phyloP scores from a whole-genome alignment of 2,113 vertebrate species.

The Salminus brasiliensis region DNA sequence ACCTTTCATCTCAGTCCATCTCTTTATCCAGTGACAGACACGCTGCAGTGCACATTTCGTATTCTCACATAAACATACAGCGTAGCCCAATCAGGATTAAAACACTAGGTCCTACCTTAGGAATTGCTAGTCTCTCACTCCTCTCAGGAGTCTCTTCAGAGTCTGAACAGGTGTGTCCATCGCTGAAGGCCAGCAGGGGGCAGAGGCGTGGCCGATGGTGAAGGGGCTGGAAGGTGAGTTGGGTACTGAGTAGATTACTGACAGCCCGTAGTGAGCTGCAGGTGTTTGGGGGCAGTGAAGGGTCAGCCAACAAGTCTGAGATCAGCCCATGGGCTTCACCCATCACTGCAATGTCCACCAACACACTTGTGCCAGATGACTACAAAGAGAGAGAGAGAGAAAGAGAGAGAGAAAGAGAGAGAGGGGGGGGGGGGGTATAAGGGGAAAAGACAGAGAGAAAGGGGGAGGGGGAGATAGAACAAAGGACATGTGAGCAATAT shows the following conservation, averaged over 20 bases:
- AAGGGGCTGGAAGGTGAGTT: slow-evolving; percentile 92
- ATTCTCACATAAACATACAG: not conserved
- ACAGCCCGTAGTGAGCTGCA: slow-evolving; percentile 92
- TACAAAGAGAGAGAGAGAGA: slow-evolving; percentile 60
- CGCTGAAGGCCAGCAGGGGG: slow-evolving; percentile 81
- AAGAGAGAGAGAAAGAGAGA: slow-evolving; percentile 1
- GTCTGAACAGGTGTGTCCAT: slow-evolving; percentile 89
- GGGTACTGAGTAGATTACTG: slow-evolving; percentile 93
- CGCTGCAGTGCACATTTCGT: not conserved
- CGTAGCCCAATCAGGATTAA: not conserved
- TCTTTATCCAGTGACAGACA: not conserved
- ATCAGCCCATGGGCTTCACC: slow-evolving; percentile 97
- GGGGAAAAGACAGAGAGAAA: not conserved
- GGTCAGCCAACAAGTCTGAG: slow-evolving; percentile 92
- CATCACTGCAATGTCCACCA: slow-evolving; percentile 97
- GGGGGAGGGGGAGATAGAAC: not conserved
- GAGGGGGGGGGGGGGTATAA: not conserved
- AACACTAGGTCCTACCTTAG: slow-evolving; percentile 80
- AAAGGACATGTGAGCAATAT: slow-evolving; percentile 8
- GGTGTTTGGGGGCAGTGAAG: slow-evolving; percentile 90
- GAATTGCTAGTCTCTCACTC: slow-evolving; percentile 89
- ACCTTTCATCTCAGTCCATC: too few species aligned
- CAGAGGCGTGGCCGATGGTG: slow-evolving; percentile 87
- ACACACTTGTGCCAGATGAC: slow-evolving; percentile 94
- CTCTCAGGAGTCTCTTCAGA: slow-evolving; percentile 89